Percentiles rank a stretch among this genome's conserved stretches.
Evolutionary conservation across 2,888 invertebrate genomes (phyloP).

Genomic region (Tridacna crocea): DNA sequence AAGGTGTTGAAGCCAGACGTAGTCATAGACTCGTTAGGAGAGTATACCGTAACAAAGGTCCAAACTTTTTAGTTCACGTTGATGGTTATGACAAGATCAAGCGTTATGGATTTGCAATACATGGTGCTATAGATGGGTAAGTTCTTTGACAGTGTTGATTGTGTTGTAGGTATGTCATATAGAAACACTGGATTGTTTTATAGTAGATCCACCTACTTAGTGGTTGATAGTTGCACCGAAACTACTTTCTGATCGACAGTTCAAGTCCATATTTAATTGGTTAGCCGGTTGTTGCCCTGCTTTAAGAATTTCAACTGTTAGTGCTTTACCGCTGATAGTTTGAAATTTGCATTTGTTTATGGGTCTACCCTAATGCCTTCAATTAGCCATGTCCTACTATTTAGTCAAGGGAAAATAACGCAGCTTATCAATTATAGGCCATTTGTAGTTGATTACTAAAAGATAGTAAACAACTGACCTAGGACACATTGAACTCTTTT

Average conservation of each 20-base stretch:
- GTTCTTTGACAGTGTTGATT: not conserved
- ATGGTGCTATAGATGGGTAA: constrained; percentile 20
- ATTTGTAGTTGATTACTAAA: too few relatives aligned
- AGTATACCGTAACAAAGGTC: constrained; percentile 21
- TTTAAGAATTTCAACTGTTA: too few relatives aligned
- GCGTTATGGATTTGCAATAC: constrained; percentile 24
- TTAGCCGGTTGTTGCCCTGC: too few relatives aligned
- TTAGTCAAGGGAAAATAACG: too few relatives aligned
- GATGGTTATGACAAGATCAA: constrained; percentile 37
- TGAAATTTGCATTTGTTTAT: too few relatives aligned
- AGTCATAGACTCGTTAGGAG: not conserved
- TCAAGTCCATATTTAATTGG: not conserved
- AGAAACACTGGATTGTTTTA: not conserved
- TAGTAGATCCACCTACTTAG: not conserved
- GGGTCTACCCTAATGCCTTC: too few relatives aligned
- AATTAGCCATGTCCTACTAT: too few relatives aligned
- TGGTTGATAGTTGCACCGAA: not conserved
- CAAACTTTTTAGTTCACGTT: constrained; percentile 28
- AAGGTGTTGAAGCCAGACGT: constrained; percentile 2
- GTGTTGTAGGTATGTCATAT: not conserved
- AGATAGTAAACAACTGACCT: too few relatives aligned
- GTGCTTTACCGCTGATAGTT: too few relatives aligned
- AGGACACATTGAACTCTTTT: too few relatives aligned
- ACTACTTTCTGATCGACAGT: not conserved
- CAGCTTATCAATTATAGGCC: too few relatives aligned